phyloP scores from a whole-genome alignment of 2,797 vertebrate species.

The Lophotriccus pileatus region DNA sequence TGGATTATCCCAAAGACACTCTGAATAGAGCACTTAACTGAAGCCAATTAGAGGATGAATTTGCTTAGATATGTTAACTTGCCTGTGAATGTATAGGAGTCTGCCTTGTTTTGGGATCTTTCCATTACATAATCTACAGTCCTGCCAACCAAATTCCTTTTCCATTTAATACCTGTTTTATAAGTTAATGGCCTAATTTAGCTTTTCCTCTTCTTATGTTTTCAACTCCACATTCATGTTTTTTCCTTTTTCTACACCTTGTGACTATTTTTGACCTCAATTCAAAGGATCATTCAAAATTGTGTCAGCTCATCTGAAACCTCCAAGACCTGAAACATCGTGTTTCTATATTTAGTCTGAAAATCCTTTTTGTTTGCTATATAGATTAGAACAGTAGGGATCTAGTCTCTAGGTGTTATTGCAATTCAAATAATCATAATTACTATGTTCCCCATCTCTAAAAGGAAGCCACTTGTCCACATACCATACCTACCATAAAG shows the following conservation, averaged over 20 bases:
- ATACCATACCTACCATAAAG: neutral
- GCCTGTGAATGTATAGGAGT: neutral
- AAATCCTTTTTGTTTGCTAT: neutral
- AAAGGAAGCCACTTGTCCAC: neutral
- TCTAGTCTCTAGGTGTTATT: neutral
- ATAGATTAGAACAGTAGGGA: neutral
- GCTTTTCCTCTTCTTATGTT: neutral
- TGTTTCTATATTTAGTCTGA: neutral
- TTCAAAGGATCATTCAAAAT: neutral
- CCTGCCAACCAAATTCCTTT: neutral
- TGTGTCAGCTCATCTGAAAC: neutral
- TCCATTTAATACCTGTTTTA: neutral
- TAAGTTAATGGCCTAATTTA: neutral
- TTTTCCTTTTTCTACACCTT: neutral
- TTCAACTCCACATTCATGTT: neutral
- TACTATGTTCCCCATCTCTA: neutral
- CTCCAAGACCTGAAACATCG: neutral
- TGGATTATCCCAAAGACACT: neutral
- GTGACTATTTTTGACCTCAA: neutral
- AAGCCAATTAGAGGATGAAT: slow-evolving; percentile 29
- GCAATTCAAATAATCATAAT: neutral
- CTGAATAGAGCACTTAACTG: slow-evolving; percentile 19
- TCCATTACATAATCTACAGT: neutral
- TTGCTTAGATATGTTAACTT: slow-evolving; percentile 26
- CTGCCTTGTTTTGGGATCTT: neutral